phyloP scores from a whole-genome alignment of 2,888 invertebrate genomes.

The Andrena haemorrhoa region DNA sequence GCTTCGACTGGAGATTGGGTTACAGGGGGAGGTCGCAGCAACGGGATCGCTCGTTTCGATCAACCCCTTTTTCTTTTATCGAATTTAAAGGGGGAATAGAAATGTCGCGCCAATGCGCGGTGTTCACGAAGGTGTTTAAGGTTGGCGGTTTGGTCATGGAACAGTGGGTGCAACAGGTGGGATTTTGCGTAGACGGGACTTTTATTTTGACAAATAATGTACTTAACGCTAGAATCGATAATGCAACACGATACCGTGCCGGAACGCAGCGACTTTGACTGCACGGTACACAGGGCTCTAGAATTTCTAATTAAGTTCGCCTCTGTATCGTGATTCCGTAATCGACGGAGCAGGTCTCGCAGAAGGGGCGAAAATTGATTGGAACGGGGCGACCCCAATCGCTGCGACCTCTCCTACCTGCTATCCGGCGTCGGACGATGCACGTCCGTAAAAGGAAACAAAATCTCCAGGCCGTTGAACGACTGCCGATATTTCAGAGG shows the following conservation, averaged over 20 bases:
- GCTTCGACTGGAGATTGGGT: neutral
- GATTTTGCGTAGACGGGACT: neutral
- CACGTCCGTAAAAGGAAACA: neutral
- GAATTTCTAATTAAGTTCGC: slow-evolving; percentile 2
- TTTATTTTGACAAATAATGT: slow-evolving; percentile 3
- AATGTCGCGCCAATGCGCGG: neutral
- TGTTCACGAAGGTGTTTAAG: neutral
- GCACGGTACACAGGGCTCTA: neutral
- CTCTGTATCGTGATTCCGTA: neutral
- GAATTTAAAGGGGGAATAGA: neutral
- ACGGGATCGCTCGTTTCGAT: neutral
- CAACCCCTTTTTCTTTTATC: neutral
- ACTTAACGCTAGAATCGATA: neutral
- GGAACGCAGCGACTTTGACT: neutral
- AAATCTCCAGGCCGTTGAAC: neutral
- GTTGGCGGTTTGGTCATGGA: neutral
- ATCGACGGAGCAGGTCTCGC: neutral
- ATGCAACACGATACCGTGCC: neutral
- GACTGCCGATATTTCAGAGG: slow-evolving; percentile 14
- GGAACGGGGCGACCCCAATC: neutral
- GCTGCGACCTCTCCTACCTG: too few species aligned
- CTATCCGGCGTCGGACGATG: too few species aligned
- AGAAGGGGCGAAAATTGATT: neutral
- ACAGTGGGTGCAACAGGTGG: neutral
- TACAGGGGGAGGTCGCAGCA: neutral